A percentile compares a stretch with the other conserved stretches of the same genome.
Evolutionary conservation across 1,140 invertebrate species (phyloP).

Genomic region (Trichonephila clavipes): DNA sequence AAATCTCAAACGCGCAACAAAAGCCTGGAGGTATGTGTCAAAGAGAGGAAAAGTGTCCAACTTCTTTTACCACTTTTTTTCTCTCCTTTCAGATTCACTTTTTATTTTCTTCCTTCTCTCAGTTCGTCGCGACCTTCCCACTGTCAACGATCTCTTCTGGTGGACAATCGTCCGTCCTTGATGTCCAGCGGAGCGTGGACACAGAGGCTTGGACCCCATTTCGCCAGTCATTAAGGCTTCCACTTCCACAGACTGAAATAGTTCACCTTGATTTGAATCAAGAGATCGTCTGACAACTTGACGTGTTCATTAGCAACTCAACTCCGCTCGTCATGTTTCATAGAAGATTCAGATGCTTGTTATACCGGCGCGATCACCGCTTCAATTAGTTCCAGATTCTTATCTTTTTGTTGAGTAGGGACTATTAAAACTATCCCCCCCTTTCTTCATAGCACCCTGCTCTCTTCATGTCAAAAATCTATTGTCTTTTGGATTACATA

Average conservation of each 20-base stretch:
- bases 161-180: neutral
- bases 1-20: neutral
- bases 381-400: neutral
- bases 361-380: neutral
- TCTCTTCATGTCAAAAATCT: neutral
- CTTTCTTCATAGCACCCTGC: neutral
- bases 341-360: neutral
- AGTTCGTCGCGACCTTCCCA: neutral
- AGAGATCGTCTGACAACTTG: neutral
- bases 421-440: neutral
- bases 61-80: neutral
- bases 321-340: neutral
- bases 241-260: neutral
- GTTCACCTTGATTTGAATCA: slow-evolving; percentile 13
- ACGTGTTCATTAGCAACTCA: neutral
- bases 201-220: neutral
- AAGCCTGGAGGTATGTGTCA: neutral
- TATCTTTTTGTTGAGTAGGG: neutral
- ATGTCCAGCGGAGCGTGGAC: slow-evolving; percentile 21
- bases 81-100: too few relatives aligned
- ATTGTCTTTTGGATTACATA: neutral
- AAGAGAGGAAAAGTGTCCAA: neutral
- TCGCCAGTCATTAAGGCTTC: too few relatives aligned
- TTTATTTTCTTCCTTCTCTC: neutral
- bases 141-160: neutral